Percentiles rank a stretch among this genome's conserved stretches.
Conservation (phyloP, 2,888 invertebrate genomes). For the Oligia strigilis region DNA sequence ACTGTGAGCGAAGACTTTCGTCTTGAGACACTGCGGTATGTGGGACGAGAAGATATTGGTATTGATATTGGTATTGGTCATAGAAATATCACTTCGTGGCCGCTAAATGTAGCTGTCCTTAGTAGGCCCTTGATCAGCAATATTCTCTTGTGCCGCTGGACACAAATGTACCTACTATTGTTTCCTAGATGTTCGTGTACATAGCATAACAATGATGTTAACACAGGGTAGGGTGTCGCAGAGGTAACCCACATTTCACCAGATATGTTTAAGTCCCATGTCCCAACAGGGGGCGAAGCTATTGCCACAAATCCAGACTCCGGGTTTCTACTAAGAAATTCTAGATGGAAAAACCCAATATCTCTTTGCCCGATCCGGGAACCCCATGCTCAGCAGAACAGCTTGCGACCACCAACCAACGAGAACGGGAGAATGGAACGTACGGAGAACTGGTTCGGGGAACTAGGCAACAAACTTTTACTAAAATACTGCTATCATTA, state of each 20-base stretch:
- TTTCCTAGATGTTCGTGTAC: not conserved
- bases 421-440: no score
- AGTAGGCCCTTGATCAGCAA: not conserved
- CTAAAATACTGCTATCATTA: not conserved
- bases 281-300: not conserved
- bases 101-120: not conserved
- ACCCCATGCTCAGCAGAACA: not conserved
- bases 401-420: not conserved
- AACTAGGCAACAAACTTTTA: not conserved
- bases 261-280: not conserved
- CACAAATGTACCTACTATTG: not conserved
- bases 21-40: no score
- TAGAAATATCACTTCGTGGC: conserved; percentile 2
- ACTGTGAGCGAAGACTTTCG: no score
- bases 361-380: not conserved
- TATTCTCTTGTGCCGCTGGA: not conserved
- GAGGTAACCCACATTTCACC: not conserved
- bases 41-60: no score
- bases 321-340: no score
- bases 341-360: not conserved
- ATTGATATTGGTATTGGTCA: no score
- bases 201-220: no score
- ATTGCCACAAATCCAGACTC: no score
- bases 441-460: no score
- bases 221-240: no score